Conservation (phyloP, 2,888 invertebrate species). For the Nebria brevicollis region DNA sequence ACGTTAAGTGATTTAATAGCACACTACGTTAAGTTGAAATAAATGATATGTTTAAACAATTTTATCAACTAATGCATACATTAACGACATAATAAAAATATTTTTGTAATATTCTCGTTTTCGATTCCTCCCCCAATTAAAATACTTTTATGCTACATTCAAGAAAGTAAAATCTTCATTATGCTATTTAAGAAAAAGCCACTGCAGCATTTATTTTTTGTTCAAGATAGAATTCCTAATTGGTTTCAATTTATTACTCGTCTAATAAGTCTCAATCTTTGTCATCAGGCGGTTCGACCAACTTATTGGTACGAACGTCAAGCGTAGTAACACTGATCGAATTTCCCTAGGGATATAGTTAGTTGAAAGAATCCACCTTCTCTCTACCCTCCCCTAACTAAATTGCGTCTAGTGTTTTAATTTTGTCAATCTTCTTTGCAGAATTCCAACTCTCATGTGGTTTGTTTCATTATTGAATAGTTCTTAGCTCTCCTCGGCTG, state of each 20-base stretch:
- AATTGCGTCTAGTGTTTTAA: slow-evolving; percentile 54
- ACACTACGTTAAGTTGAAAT: too few relatives aligned
- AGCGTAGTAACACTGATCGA: slow-evolving; percentile 50
- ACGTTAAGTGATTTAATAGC: too few relatives aligned
- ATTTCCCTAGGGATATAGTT: slow-evolving; percentile 56
- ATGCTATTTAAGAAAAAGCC: background rate
- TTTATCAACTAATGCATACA: too few relatives aligned
- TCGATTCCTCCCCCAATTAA: too few relatives aligned
- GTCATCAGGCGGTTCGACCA: background rate
- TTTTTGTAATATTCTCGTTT: too few relatives aligned
- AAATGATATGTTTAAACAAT: too few relatives aligned
- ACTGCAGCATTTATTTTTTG: background rate
- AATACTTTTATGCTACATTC: background rate
- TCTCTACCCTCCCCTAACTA: slow-evolving; percentile 26
- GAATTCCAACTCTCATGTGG: slow-evolving; percentile 54
- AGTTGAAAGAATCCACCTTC: slow-evolving; percentile 50
- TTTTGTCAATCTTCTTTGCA: slow-evolving; percentile 59
- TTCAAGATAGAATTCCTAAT: background rate
- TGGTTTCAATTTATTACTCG: background rate
- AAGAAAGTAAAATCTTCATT: background rate
- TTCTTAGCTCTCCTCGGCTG: slow-evolving; percentile 50
- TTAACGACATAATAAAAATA: too few relatives aligned
- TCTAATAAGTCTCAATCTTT: background rate
- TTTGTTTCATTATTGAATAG: slow-evolving; percentile 58
- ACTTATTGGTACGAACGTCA: background rate